Evolutionary conservation across 2,113 vertebrate species (phyloP).

Genomic region (Pterocles burchelli): DNA sequence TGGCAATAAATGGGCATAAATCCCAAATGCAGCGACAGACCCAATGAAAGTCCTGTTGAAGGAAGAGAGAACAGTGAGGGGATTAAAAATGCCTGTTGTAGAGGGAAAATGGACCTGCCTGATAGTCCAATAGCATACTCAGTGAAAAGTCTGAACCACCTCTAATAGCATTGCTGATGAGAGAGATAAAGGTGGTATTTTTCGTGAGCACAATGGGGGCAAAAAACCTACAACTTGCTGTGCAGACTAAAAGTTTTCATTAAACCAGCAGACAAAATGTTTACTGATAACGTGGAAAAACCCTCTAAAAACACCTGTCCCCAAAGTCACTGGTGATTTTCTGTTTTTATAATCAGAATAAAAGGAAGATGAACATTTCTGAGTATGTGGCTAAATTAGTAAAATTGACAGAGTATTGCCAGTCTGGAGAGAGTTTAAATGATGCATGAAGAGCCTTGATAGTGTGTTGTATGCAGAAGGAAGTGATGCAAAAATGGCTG

Average conservation of each 20-base stretch:
- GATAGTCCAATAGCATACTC: neutral
- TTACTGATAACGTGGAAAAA: neutral
- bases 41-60: neutral
- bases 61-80: neutral
- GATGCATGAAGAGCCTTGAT: neutral
- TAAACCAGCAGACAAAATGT: neutral
- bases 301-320: neutral
- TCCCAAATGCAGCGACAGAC: neutral
- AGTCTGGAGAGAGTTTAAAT: neutral
- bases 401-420: neutral
- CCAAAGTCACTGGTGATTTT: neutral
- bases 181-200: constrained; percentile 16
- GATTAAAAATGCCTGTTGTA: neutral
- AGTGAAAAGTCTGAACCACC: neutral
- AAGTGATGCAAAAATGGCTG: neutral
- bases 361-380: neutral
- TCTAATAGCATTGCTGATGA: neutral
- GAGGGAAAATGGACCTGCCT: neutral
- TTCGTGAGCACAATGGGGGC: neutral
- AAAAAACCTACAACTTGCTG: neutral
- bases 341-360: neutral
- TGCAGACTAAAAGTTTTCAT: neutral
- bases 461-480: neutral
- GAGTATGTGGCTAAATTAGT: neutral
- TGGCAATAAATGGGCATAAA: neutral